A percentile compares a stretch with the other conserved stretches of the same genome.
phyloP scores from a whole-genome alignment of 2,888 invertebrate species.

The Chloroclysta siterata region DNA sequence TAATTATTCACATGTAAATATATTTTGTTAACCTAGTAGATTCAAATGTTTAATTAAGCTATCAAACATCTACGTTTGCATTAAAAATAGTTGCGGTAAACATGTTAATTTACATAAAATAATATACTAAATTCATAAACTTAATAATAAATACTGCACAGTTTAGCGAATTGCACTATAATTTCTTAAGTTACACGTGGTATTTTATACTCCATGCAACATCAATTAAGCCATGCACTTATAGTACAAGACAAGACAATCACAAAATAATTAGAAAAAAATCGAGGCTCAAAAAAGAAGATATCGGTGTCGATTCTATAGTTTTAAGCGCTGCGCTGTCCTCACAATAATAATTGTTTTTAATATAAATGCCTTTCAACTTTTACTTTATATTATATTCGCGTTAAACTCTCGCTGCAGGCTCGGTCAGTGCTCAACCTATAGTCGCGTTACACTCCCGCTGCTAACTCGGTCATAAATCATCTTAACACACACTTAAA shows the following conservation, averaged over 20 bases:
- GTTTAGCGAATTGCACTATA: constrained; percentile 26
- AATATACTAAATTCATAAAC: constrained; percentile 11
- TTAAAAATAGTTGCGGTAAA: constrained; percentile 5
- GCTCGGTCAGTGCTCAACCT: too few relatives aligned
- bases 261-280: constrained; percentile 37
- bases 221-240: constrained; percentile 54
- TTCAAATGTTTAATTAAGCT: constrained; percentile 11
- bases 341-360: too few relatives aligned
- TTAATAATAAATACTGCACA: constrained; percentile 23
- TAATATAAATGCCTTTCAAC: too few relatives aligned
- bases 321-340: too few relatives aligned
- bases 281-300: background rate
- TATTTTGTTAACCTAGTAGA: background rate
- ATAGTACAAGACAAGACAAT: constrained; percentile 46
- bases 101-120: constrained; percentile 7
- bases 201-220: constrained; percentile 53
- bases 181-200: constrained; percentile 21
- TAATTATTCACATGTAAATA: constrained; percentile 40
- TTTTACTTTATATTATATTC: too few relatives aligned
- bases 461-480: too few relatives aligned
- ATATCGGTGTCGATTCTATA: too few relatives aligned
- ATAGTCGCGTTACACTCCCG: too few relatives aligned
- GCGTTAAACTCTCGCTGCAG: too few relatives aligned
- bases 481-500: too few relatives aligned
- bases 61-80: constrained; percentile 21